phyloP scores from a whole-genome alignment of 2,113 vertebrate species.

The Phoenicopterus ruber region DNA sequence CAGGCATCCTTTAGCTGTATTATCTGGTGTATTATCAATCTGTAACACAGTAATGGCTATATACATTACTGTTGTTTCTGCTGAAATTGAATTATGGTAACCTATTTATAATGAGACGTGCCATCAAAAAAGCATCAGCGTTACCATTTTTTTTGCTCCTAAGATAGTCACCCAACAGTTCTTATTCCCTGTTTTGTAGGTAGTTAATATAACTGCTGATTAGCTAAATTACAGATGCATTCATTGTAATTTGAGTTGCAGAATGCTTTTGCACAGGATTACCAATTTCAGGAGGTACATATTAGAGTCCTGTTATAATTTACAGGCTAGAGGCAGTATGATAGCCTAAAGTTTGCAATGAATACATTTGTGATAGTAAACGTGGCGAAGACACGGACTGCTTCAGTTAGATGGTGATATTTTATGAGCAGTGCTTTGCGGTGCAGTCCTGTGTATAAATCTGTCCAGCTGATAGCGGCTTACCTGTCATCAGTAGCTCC shows the following conservation, averaged over 20 bases:
- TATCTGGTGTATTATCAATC: background rate
- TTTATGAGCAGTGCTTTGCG: background rate
- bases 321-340: background rate
- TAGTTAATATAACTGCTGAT: constrained; percentile 24
- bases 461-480: background rate
- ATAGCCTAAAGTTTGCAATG: background rate
- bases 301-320: background rate
- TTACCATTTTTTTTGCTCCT: background rate
- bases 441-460: background rate
- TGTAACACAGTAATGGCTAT: background rate
- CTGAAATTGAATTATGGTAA: background rate
- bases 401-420: background rate
- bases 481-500: background rate
- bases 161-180: background rate
- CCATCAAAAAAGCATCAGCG: background rate
- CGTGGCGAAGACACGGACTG: background rate
- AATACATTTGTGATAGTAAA: background rate
- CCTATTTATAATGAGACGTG: background rate
- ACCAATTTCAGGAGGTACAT: background rate
- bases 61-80: background rate
- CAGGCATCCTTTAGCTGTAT: background rate
- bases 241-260: background rate
- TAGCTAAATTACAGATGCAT: background rate
- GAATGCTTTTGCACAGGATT: constrained; percentile 23
- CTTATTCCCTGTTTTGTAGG: background rate